Percentiles rank a stretch among this genome's conserved stretches.
Evolutionary conservation across 2,113 vertebrate genomes (phyloP).

Genomic region (Sapayoa aenigma): DNA sequence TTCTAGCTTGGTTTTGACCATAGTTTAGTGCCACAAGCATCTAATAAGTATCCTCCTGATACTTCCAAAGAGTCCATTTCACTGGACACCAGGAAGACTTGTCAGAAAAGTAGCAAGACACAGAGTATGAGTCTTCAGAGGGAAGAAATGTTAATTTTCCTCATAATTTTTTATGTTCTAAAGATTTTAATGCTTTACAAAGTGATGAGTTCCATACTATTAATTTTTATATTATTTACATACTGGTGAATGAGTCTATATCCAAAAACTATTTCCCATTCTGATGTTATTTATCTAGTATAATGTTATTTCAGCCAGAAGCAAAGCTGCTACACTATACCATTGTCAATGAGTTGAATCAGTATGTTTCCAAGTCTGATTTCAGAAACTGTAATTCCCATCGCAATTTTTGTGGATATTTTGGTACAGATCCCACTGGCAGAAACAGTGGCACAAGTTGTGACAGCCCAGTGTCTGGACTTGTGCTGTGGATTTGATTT

Average conservation of each 20-base stretch:
- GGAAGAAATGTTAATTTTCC: neutral
- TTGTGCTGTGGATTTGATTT: neutral
- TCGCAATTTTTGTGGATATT: neutral
- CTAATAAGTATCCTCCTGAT: accelerated
- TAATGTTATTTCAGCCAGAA: neutral
- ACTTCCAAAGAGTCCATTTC: neutral
- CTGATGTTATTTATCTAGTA: neutral
- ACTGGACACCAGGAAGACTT: neutral
- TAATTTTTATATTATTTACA: neutral
- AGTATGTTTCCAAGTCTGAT: neutral
- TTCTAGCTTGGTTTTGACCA: neutral
- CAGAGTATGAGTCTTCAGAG: neutral
- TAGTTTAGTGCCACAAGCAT: neutral
- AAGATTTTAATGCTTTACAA: neutral
- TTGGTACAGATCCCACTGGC: neutral
- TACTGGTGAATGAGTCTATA: neutral
- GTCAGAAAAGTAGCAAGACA: neutral
- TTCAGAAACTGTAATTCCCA: neutral
- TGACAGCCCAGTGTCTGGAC: neutral
- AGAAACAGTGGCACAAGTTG: neutral
- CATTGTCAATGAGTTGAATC: neutral
- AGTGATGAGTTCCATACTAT: neutral
- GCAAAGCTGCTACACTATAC: neutral
- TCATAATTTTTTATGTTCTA: neutral
- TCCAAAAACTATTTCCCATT: neutral